Conservation (phyloP, 2,797 vertebrate species). For the Sebastes jordani region DNA sequence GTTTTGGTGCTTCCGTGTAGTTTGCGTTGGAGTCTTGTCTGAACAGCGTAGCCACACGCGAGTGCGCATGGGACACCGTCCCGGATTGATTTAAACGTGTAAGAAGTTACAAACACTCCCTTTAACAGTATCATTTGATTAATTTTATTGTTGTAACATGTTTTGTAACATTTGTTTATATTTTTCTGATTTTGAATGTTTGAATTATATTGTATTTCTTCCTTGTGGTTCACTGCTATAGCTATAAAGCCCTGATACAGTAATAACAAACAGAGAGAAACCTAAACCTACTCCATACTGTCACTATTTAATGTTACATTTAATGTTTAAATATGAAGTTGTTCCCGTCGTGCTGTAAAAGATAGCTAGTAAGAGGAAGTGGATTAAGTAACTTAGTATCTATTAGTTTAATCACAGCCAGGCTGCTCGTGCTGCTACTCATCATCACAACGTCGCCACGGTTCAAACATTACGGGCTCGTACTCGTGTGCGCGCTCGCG, state of each 20-base stretch:
- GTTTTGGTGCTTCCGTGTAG: no score
- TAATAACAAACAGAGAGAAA: background rate
- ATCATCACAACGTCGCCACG: conserved; percentile 16
- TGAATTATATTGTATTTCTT: background rate
- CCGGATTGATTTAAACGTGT: no score
- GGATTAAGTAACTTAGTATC: background rate
- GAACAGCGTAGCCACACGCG: no score
- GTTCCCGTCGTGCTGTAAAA: no score
- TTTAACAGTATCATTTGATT: background rate
- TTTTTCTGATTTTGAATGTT: background rate
- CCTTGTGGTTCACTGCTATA: background rate
- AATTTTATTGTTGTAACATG: background rate
- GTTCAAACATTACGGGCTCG: conserved; percentile 52
- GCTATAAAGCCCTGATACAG: background rate
- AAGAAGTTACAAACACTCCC: no score
- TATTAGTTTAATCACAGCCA: background rate
- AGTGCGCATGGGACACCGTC: no score
- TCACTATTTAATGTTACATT: background rate
- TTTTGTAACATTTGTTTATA: background rate
- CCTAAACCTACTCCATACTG: background rate
- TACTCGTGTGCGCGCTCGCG: conserved; percentile 59
- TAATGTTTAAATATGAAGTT: background rate
- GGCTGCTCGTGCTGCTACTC: background rate
- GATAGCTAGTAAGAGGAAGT: background rate
- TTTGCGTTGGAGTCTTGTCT: no score